Conservation (phyloP, 2,113 vertebrate genomes). For the Pardalotus punctatus region DNA sequence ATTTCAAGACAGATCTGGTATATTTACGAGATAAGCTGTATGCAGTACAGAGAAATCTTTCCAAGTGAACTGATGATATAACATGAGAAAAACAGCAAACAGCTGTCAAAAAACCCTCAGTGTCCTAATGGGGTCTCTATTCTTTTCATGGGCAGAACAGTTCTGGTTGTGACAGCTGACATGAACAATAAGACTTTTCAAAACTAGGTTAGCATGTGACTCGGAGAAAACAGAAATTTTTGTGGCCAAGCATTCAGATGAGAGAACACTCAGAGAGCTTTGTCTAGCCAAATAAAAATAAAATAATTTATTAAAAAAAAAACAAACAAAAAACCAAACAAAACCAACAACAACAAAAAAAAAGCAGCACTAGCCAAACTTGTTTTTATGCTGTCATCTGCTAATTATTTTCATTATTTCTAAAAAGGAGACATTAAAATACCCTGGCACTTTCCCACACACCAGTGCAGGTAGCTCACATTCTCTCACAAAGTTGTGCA, state of each 20-base stretch:
- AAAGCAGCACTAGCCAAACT: not conserved
- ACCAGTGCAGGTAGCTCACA: not conserved
- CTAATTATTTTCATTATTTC: not conserved
- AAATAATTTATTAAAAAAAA: no score
- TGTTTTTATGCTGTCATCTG: not conserved
- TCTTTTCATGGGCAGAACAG: not conserved
- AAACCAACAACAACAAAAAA: no score
- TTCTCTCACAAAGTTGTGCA: not conserved
- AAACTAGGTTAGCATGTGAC: not conserved
- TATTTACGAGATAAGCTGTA: not conserved
- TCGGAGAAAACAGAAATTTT: not conserved
- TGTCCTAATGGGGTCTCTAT: not conserved
- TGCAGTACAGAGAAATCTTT: not conserved
- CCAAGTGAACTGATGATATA: not conserved
- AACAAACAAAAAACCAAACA: no score
- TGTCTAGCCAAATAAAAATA: no score
- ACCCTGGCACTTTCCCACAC: not conserved
- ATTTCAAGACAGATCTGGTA: not conserved
- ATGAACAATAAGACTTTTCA: not conserved
- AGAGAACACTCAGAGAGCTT: not conserved
- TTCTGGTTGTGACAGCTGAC: not conserved
- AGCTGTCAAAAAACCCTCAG: not conserved
- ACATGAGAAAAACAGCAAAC: not conserved
- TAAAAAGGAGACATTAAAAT: not conserved
- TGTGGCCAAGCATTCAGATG: not conserved